A percentile compares a stretch with the other conserved stretches of the same genome.
phyloP scores from a whole-genome alignment of 2,797 vertebrate genomes.

The Mormyrops attenuatus region DNA sequence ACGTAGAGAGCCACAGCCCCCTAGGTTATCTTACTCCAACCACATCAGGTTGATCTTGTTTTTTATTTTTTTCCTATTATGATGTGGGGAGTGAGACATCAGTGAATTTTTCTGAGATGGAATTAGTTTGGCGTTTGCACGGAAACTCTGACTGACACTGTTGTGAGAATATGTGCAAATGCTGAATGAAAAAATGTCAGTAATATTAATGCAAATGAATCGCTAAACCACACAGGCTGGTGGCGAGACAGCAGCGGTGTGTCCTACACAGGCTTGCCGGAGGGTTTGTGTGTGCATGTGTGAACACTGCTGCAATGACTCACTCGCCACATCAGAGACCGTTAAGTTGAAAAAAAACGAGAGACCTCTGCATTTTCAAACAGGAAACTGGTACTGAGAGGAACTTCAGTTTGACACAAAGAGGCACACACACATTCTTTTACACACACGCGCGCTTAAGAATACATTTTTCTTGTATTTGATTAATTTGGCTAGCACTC shows the following conservation, averaged over 20 bases:
- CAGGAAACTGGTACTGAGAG: conserved; percentile 58
- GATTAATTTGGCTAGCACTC: not conserved
- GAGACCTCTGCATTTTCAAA: conserved; percentile 60
- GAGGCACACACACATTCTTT: not conserved
- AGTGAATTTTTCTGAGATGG: not conserved
- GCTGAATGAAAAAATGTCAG: conserved; percentile 22
- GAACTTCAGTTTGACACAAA: conserved; percentile 22
- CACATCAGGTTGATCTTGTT: not conserved
- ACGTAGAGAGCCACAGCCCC: not conserved
- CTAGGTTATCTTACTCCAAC: not conserved
- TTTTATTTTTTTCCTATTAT: not conserved
- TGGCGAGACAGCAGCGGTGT: conserved; percentile 20
- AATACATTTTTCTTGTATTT: not conserved
- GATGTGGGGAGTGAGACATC: not conserved
- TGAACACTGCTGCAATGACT: conserved; percentile 58
- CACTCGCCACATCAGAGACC: conserved; percentile 60
- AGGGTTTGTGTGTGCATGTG: conserved; percentile 23
- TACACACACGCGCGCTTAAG: not conserved
- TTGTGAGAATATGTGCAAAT: conserved; percentile 10
- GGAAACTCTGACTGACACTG: conserved; percentile 25
- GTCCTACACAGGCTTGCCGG: conserved; percentile 34
- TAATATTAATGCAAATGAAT: conserved; percentile 22
- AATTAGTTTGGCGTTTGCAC: not conserved
- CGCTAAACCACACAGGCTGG: conserved; percentile 17
- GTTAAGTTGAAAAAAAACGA: conserved; percentile 52